Evolutionary conservation across 2,888 invertebrate species (phyloP).

Genomic region (Campopleginae sp.): DNA sequence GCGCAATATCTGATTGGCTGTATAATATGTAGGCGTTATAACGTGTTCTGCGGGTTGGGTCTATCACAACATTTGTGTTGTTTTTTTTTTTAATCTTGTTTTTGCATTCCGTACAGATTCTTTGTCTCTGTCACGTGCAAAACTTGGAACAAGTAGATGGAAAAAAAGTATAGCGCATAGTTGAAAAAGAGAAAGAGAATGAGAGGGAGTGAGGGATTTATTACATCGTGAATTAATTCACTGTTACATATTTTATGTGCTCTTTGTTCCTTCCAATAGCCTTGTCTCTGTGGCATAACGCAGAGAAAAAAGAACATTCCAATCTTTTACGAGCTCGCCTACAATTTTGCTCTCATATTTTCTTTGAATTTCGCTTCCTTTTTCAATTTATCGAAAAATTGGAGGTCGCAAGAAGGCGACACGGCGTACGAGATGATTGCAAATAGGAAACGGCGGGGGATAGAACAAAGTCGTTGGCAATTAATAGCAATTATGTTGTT

Average conservation of each 20-base stretch:
- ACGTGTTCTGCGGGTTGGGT: conserved; percentile 42
- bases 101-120: conserved; percentile 43
- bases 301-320: background rate
- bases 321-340: background rate
- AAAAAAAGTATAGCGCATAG: background rate
- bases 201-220: conserved; percentile 5
- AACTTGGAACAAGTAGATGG: conserved; percentile 2
- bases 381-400: background rate
- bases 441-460: background rate
- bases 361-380: background rate
- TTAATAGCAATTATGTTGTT: background rate
- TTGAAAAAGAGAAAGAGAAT: conserved; percentile 9
- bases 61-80: background rate
- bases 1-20: conserved; percentile 51
- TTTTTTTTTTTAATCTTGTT: background rate
- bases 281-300: background rate
- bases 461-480: background rate
- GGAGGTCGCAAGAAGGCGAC: background rate
- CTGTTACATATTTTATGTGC: conserved; percentile 37
- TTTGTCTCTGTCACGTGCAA: conserved; percentile 36
- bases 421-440: background rate
- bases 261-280: background rate
- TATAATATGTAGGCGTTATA: conserved; percentile 42
- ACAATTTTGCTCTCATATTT: background rate
- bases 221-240: conserved; percentile 32